Conservation (phyloP, 2,888 invertebrate genomes). For the Marasmarcha lunaedactyla region DNA sequence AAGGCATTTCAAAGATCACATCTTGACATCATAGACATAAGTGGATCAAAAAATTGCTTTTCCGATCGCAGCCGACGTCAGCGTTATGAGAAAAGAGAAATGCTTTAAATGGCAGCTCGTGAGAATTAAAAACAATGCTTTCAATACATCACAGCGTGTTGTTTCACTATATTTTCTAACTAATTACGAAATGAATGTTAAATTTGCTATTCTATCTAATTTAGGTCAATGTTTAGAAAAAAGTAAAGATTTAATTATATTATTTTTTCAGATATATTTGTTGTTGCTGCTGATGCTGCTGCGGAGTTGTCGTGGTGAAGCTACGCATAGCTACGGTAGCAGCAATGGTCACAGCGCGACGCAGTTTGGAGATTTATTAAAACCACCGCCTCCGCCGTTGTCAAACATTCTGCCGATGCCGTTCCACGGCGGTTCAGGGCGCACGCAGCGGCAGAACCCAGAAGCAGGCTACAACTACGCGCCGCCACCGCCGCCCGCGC, state of each 20-base stretch:
- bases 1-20: too few relatives aligned
- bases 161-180: constrained; percentile 61
- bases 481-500: constrained; percentile 31
- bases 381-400: constrained; percentile 50
- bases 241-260: neutral
- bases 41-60: neutral
- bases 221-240: constrained; percentile 7
- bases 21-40: too few relatives aligned
- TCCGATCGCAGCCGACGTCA: constrained; percentile 37
- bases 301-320: constrained; percentile 36
- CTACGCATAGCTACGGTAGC: constrained; percentile 6
- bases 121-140: constrained; percentile 49
- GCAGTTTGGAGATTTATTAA: constrained; percentile 44
- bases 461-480: constrained; percentile 44
- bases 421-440: constrained; percentile 40
- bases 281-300: constrained; percentile 35
- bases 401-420: constrained; percentile 46
- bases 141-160: constrained; percentile 43
- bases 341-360: constrained; percentile 29
- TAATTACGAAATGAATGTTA: constrained; percentile 36
- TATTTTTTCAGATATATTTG: constrained; percentile 46
- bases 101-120: constrained; percentile 55
- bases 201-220: constrained; percentile 9
- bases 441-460: constrained; percentile 40
- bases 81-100: constrained; percentile 65